Evolutionary conservation across 1,140 invertebrate species (phyloP).

Genomic region (Diorhabda sublineata): DNA sequence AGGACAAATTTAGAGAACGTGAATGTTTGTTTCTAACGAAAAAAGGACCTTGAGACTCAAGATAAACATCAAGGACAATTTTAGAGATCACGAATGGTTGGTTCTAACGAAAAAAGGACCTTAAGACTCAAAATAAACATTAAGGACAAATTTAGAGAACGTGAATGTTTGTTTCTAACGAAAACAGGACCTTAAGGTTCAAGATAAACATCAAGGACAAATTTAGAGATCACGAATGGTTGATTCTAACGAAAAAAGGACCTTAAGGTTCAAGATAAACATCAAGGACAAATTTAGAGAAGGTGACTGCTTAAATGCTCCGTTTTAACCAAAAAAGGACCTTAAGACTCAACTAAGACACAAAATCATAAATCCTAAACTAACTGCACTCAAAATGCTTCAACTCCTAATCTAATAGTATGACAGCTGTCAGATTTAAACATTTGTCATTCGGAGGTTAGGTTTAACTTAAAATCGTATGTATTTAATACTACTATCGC

Average conservation of each 20-base stretch:
- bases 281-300: not conserved
- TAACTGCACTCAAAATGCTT: too few species aligned
- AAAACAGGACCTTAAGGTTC: not conserved
- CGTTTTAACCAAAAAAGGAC: not conserved
- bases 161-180: not conserved
- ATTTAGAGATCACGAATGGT: not conserved
- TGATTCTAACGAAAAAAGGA: not conserved
- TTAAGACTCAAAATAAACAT: not conserved
- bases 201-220: not conserved
- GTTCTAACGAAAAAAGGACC: not conserved
- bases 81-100: not conserved
- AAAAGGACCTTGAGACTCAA: not conserved
- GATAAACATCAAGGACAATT: not conserved
- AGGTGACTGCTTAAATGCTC: not conserved
- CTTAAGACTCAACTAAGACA: too few species aligned
- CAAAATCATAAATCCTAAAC: too few species aligned
- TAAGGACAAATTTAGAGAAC: not conserved
- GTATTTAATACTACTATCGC: not conserved
- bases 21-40: not conserved
- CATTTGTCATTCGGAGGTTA: not conserved
- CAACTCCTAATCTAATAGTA: not conserved
- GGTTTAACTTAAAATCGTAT: not conserved
- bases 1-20: not conserved
- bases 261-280: not conserved
- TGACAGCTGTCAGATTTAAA: not conserved